phyloP scores from a whole-genome alignment of 2,797 vertebrate genomes.

The Danio tinwini region DNA sequence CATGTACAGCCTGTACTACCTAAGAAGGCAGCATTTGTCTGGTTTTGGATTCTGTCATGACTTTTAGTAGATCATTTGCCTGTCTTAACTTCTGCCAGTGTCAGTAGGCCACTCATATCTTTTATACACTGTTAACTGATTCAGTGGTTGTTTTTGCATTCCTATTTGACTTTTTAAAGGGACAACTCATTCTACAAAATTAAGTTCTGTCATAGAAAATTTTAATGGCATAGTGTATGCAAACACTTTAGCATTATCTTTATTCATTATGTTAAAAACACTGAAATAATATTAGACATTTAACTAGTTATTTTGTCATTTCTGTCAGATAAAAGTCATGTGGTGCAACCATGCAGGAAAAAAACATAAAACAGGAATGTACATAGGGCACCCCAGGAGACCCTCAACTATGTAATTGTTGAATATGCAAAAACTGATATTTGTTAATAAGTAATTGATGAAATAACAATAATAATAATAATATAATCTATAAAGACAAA shows the following conservation, averaged over 20 bases:
- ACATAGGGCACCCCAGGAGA: too few relatives aligned
- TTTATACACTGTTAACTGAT: not conserved
- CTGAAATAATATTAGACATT: not conserved
- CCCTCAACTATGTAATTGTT: too few relatives aligned
- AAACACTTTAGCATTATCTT: not conserved
- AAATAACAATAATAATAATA: too few relatives aligned
- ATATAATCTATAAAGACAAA: too few relatives aligned
- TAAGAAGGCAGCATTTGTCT: not conserved
- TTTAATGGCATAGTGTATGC: not conserved
- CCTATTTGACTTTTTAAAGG: constrained; percentile 8
- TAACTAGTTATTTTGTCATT: not conserved
- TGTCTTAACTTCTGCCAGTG: not conserved
- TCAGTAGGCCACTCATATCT: not conserved
- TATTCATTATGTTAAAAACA: not conserved
- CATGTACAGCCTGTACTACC: too few relatives aligned
- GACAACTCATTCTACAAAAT: not conserved
- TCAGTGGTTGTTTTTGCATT: not conserved
- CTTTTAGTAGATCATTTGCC: constrained; percentile 22
- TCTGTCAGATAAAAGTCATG: not conserved
- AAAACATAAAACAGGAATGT: not conserved
- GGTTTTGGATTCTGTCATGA: not conserved
- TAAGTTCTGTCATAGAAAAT: not conserved
- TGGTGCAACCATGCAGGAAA: not conserved
- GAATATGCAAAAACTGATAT: too few relatives aligned
- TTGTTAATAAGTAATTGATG: too few relatives aligned